Conservation (phyloP, 2,888 invertebrate species). For the Cyclophora albipunctata region DNA sequence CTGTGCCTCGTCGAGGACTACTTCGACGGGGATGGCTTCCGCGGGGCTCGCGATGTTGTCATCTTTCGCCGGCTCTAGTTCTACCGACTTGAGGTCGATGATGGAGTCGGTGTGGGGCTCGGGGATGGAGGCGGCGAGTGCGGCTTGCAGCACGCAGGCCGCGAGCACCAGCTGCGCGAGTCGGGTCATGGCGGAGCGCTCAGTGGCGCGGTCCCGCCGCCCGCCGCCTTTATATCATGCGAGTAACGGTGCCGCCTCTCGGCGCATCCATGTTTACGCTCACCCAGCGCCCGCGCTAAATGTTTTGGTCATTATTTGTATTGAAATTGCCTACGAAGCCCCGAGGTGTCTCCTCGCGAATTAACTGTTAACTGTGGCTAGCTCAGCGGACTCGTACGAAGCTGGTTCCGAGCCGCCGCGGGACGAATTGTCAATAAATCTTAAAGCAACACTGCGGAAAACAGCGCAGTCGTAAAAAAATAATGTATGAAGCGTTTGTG, state of each 20-base stretch:
- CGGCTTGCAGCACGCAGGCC: constrained; percentile 41
- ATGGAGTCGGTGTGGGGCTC: constrained; percentile 19
- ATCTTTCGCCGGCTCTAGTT: constrained; percentile 35
- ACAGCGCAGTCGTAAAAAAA: too few relatives aligned
- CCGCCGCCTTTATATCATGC: constrained; percentile 48
- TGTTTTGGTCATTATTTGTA: constrained; percentile 61
- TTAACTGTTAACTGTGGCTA: constrained; percentile 19
- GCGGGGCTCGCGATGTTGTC: constrained; percentile 36
- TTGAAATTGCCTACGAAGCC: constrained; percentile 34
- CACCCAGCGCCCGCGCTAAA: constrained; percentile 33
- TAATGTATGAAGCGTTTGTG: too few relatives aligned
- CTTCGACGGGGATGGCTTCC: constrained; percentile 47
- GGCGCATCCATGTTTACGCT: constrained; percentile 39
- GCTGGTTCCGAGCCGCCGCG: constrained; percentile 1
- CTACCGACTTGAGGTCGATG: constrained; percentile 27
- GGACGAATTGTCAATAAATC: neutral
- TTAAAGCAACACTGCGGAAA: neutral
- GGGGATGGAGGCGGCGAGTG: constrained; percentile 48
- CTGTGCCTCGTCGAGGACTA: constrained; percentile 38
- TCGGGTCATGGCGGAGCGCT: constrained; percentile 48
- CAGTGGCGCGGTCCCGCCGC: constrained; percentile 22
- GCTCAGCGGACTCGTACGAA: neutral
- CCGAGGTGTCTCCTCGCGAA: constrained; percentile 19
- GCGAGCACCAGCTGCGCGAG: constrained; percentile 47
- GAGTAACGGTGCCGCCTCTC: constrained; percentile 52